Percentiles rank a stretch among this genome's conserved stretches.
phyloP scores from a whole-genome alignment of 2,797 vertebrate species.

The Sebastes wilsoni region DNA sequence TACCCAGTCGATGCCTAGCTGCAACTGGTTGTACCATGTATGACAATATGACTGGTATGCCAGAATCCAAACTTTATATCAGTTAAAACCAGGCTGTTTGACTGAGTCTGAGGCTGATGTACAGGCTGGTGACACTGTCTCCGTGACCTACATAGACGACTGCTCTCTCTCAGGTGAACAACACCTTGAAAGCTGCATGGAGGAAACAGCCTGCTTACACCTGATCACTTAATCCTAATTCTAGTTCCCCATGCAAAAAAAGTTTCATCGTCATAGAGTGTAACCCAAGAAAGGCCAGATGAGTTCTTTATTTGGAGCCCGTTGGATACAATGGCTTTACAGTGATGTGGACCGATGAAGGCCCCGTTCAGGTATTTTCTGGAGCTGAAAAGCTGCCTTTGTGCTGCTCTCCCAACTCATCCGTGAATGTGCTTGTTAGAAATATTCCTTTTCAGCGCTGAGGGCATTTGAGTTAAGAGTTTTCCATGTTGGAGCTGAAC shows the following conservation, averaged over 20 bases:
- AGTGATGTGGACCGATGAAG: constrained; percentile 46
- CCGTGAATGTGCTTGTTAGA: constrained; percentile 17
- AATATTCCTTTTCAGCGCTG: constrained; percentile 20
- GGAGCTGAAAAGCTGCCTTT: constrained; percentile 59
- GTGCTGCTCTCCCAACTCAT: constrained; percentile 34
- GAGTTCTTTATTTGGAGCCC: constrained; percentile 30
- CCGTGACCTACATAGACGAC: neutral
- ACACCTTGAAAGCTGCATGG: neutral
- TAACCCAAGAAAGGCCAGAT: constrained; percentile 71
- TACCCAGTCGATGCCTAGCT: too few species aligned
- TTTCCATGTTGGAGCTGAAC: constrained; percentile 1
- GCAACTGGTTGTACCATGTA: too few species aligned
- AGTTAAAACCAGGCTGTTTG: too few species aligned
- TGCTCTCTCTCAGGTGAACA: neutral
- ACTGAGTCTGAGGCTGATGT: neutral
- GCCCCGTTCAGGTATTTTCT: constrained; percentile 39
- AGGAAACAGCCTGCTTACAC: constrained; percentile 11
- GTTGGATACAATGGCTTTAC: constrained; percentile 55
- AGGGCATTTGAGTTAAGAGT: neutral
- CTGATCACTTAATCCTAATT: constrained; percentile 35
- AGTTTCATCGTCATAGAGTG: constrained; percentile 32
- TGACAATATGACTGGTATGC: neutral
- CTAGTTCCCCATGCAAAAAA: constrained; percentile 21
- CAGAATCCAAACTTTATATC: neutral
- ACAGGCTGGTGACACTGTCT: neutral